phyloP scores from a whole-genome alignment of 92 coral and sea anemone species.

The Epizoanthus fatuus region DNA sequence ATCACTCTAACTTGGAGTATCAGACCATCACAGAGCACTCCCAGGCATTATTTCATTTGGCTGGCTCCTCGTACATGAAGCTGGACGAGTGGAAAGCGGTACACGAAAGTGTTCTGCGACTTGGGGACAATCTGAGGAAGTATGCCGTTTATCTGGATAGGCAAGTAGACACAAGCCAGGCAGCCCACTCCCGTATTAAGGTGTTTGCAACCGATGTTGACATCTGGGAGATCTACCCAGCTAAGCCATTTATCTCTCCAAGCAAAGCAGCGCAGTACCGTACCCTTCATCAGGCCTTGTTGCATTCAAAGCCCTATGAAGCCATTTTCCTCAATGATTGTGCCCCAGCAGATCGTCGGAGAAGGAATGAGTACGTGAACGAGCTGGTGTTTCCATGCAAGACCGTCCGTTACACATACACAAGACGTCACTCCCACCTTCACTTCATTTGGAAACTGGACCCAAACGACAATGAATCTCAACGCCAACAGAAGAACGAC shows the following conservation, averaged over 20 bases:
- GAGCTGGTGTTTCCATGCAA: constrained; percentile 37
- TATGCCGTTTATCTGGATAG: constrained; percentile 32
- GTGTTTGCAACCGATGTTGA: constrained; percentile 39
- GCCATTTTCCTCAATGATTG: constrained; percentile 45
- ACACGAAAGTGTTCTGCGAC: constrained; percentile 13
- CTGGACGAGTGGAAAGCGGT: constrained; percentile 44
- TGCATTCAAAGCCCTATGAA: constrained; percentile 39
- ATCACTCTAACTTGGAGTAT: constrained; percentile 37
- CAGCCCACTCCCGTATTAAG: constrained; percentile 25
- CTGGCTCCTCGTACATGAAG: constrained; percentile 47
- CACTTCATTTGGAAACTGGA: constrained; percentile 33
- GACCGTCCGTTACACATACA: constrained; percentile 36
- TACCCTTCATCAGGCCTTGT: constrained; percentile 49
- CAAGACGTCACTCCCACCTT: constrained; percentile 38
- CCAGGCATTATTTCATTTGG: constrained; percentile 46
- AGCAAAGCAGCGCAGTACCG: constrained; percentile 40
- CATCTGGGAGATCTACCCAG: constrained; percentile 42
- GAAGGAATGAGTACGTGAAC: constrained; percentile 27
- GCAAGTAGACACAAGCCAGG: constrained; percentile 10
- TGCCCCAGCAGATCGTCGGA: constrained; percentile 34
- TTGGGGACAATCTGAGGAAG: constrained; percentile 33
- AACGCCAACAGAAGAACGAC: constrained; percentile 19
- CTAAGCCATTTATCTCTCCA: constrained; percentile 25
- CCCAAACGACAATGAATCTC: constrained; percentile 21
- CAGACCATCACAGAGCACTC: constrained; percentile 32